Conservation (phyloP, 2,888 invertebrate species). For the Melangyna quadrimaculata region DNA sequence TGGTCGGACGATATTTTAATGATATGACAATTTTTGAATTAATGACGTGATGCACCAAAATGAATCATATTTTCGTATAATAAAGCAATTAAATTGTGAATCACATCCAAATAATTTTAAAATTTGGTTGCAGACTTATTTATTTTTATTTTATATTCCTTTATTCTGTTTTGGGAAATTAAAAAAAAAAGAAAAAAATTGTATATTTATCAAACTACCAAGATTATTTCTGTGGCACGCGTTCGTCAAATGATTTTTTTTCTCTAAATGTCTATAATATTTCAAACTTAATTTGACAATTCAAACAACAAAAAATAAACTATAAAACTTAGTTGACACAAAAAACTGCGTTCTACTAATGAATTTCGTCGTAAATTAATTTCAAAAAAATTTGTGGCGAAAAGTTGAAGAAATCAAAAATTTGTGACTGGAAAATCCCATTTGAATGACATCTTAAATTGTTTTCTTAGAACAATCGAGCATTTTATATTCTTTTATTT, state of each 20-base stretch:
- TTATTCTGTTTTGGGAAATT: not conserved
- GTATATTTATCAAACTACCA: not conserved
- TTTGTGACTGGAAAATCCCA: not conserved
- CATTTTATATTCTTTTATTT: constrained; percentile 7
- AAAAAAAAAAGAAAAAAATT: not conserved
- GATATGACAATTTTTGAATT: constrained; percentile 39
- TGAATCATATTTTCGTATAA: constrained; percentile 36
- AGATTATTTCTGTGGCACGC: not conserved
- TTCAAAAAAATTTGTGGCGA: constrained; percentile 16
- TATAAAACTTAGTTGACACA: constrained; percentile 12
- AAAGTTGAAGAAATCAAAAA: not conserved
- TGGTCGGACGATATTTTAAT: constrained; percentile 34
- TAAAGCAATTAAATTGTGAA: constrained; percentile 18
- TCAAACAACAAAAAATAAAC: not conserved
- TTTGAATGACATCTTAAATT: constrained; percentile 17
- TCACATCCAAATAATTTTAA: not conserved
- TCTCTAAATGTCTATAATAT: not conserved
- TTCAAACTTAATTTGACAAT: constrained; percentile 9
- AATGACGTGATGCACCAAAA: constrained; percentile 3
- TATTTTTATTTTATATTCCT: not conserved
- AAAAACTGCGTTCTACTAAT: constrained; percentile 25
- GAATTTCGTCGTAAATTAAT: constrained; percentile 35
- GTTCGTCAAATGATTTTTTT: not conserved
- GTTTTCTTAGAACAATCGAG: constrained; percentile 1
- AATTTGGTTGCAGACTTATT: not conserved